Evolutionary conservation across 2,797 vertebrate genomes (phyloP).

Genomic region (Microcaecilia unicolor): DNA sequence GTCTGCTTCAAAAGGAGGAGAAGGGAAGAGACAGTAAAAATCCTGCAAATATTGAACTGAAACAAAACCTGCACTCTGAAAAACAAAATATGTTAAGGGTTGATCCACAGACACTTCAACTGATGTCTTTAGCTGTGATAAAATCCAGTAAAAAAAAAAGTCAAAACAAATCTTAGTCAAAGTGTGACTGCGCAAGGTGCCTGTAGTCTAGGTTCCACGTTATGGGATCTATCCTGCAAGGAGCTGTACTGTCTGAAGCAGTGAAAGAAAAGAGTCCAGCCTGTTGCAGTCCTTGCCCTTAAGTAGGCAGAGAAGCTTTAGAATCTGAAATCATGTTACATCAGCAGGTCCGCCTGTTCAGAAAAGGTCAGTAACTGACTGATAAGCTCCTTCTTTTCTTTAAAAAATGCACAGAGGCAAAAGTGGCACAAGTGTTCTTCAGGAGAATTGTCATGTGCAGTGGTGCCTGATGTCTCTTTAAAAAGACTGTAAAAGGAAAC

Average conservation of each 20-base stretch:
- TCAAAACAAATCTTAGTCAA: too few species aligned
- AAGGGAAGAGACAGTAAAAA: not conserved
- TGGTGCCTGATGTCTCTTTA: constrained; percentile 52
- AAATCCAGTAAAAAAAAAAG: too few species aligned
- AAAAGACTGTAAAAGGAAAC: constrained; percentile 88
- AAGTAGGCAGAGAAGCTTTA: constrained; percentile 12
- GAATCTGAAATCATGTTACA: constrained; percentile 4
- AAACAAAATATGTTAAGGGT: too few species aligned
- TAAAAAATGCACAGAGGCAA: constrained; percentile 8
- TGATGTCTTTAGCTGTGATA: too few species aligned
- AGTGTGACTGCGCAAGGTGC: too few species aligned
- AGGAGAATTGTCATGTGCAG: constrained; percentile 73
- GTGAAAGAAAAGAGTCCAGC: constrained; percentile 16
- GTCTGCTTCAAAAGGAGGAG: not conserved
- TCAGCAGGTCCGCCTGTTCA: constrained; percentile 21
- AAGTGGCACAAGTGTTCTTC: constrained; percentile 27
- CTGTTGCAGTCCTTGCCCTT: constrained; percentile 11
- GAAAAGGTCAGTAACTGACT: constrained; percentile 22
- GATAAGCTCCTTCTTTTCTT: constrained; percentile 21
- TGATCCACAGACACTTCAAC: too few species aligned
- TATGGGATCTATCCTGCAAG: too few species aligned
- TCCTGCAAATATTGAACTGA: too few species aligned
- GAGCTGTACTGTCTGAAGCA: not conserved
- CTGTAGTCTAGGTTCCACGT: too few species aligned
- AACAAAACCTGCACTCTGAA: too few species aligned